phyloP scores from a whole-genome alignment of 1,140 invertebrate genomes.

The Drosophila bocqueti region DNA sequence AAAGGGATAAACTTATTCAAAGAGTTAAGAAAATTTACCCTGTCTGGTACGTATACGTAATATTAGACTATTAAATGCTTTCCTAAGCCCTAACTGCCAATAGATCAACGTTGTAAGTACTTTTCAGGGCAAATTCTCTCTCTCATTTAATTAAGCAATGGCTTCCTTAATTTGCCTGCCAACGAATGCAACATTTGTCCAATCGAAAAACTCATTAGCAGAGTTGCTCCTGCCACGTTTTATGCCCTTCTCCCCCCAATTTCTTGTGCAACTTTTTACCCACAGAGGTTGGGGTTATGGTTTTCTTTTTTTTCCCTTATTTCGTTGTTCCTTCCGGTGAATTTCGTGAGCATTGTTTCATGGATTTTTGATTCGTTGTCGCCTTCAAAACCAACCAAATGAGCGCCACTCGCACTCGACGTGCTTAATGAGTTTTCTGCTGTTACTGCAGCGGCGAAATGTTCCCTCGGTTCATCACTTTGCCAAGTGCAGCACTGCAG shows the following conservation, averaged over 20 bases:
- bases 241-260: neutral
- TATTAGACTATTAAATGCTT: neutral
- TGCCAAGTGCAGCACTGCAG: slow-evolving; percentile 77
- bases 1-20: neutral
- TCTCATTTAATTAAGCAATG: slow-evolving; percentile 34
- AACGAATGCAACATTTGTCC: slow-evolving; percentile 44
- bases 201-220: slow-evolving; percentile 46
- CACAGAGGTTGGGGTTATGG: slow-evolving; percentile 7
- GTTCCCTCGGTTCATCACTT: slow-evolving; percentile 82
- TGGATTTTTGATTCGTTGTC: slow-evolving; percentile 76
- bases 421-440: slow-evolving; percentile 83
- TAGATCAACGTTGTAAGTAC: slow-evolving; percentile 2
- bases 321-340: slow-evolving; percentile 29
- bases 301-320: slow-evolving; percentile 17
- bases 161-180: slow-evolving; percentile 29
- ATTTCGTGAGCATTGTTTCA: slow-evolving; percentile 74
- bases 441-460: slow-evolving; percentile 49
- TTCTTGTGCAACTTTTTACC: slow-evolving; percentile 27
- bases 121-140: slow-evolving; percentile 6
- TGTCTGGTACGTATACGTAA: neutral
- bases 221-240: slow-evolving; percentile 7
- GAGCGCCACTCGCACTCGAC: slow-evolving; percentile 72
- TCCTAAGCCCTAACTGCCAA: neutral
- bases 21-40: no score
- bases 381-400: slow-evolving; percentile 54